Base-by-base conservation (phyloP, 1,140 invertebrate species). In the Bombus balteatus region DNA sequence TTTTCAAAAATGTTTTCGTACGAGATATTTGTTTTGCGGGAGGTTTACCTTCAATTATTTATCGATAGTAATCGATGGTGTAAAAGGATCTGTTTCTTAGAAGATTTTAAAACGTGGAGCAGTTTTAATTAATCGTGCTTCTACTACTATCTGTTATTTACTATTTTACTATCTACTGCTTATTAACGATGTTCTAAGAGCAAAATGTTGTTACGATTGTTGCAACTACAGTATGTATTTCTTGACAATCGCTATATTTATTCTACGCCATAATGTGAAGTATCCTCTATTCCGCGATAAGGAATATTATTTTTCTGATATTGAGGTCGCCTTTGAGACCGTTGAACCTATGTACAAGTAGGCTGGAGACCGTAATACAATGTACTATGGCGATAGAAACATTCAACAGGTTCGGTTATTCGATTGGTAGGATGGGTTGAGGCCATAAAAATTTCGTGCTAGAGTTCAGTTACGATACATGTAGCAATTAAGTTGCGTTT, bases 331-430 rank as follows among this genome's bases (percentile, higher is more conserved):
- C 68, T 68, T 68, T 34, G 32, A 68, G 66, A 68, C 1, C 66
- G 18, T 34, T 25, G 66, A 68, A 68, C 8, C 15, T 68, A 13
- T n/a, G 28, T 62, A 34, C 2, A 68, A 34, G 32, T 68, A 68
- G 66, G 18, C 18, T 68, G n/a, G 2, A 18, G 62, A 68, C 32
- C 37, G 18, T 9, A 25, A 68, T 37, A 22, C 32, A 68, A 68
- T 25, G 66, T 34, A 34, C 66, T 8, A 68, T 34, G 18, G 66
- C 66, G 15, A 25, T 68, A 68, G 66, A 68, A 37, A 68, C 66
- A 68, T 34, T 68, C 66, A 68, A 68, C 66, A 68, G 66, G 66
- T 68, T 68, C 32, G 65, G 15, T 68, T 68, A 68, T 68, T 68
- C 66, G 32, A 68, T 22, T 34, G 32, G 66, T 68, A 68, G 65